Base-by-base conservation (phyloP, 2,113 vertebrate genomes). In the Lipophrys pholis region DNA sequence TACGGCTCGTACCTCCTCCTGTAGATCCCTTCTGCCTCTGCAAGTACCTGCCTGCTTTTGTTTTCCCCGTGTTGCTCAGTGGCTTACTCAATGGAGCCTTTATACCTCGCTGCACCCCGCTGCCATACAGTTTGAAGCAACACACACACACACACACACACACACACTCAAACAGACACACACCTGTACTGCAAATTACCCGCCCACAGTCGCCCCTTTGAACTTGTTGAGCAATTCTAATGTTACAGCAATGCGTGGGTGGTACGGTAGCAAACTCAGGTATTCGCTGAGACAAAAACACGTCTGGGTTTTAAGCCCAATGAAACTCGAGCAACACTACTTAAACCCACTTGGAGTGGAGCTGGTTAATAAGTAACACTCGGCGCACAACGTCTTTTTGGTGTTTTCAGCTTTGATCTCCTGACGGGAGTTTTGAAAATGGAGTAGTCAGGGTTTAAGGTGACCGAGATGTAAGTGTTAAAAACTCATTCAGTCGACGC, bases 31-130 rank as follows among this genome's bases (percentile, higher is more conserved):
- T 58, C 21, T 62, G 21, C 51, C 11, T 54, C 52, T 78, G 73
- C 78, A 80, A 74, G 87, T 81, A 39, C 46, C 46, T 16, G 58
- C 81, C 17, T 78, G 84, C 69, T 83, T 30, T 76, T 67, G 65
- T 79, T 82, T 81, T 76, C n/a, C 55, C 59, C 8, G 0, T 72
- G 73, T 79, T 82, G 50, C 43, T 83, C 76, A 66, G 51, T 14
- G 58, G 15, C 46, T 11, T 57, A 62, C 45, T 81, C 76, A 78
- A 15, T 62, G 78, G 42, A 42, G 48, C 71, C 73, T 80, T 83
- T 76, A 69, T 69, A 9, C 50, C 41, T 21, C 55, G 5, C 57
- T 5, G 63, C 45, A 46, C 58, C 1, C 69, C 6, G 21, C 51
- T 42, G 57, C 41, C 17, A 6, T 38, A 51, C 40, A 41, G 12